Percentiles rank a stretch among this genome's conserved stretches.
phyloP scores from a whole-genome alignment of 1,140 invertebrate species.

The Ectropis grisescens region DNA sequence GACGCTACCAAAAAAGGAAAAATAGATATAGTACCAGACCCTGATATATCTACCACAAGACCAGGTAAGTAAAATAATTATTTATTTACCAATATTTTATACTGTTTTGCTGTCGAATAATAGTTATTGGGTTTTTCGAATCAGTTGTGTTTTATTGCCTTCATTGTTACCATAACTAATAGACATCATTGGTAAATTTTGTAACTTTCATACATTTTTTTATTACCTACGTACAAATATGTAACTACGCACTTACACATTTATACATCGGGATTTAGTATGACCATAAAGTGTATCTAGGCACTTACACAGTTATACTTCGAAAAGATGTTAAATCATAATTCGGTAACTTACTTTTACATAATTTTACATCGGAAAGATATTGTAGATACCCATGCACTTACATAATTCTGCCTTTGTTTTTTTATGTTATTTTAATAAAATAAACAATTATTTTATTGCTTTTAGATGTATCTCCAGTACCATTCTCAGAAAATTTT shows the following conservation, averaged over 20 bases:
- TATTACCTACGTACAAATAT: slow-evolving; percentile 1
- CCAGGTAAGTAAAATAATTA: slow-evolving; percentile 4
- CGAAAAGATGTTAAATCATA: neutral
- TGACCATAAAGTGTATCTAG: slow-evolving; percentile 2
- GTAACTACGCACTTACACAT: slow-evolving; percentile 3
- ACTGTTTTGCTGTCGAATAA: too few species aligned
- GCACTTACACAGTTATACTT: slow-evolving; percentile 1
- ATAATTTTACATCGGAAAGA: slow-evolving; percentile 1
- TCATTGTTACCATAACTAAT: too few species aligned
- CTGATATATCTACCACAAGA: neutral
- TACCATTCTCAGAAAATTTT: slow-evolving; percentile 2
- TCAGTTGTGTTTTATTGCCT: too few species aligned
- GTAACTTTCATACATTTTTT: slow-evolving; percentile 1
- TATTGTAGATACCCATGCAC: slow-evolving; percentile 1
- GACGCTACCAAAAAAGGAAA: slow-evolving; percentile 1
- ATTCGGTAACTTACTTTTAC: slow-evolving; percentile 1
- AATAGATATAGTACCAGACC: neutral
- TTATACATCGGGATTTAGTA: slow-evolving; percentile 1
- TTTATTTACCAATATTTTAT: slow-evolving; percentile 1
- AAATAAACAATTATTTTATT: neutral
- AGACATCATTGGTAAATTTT: neutral
- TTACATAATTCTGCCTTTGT: slow-evolving; percentile 2
- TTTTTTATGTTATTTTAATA: too few species aligned
- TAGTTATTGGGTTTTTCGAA: too few species aligned
- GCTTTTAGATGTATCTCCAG: slow-evolving; percentile 2